Conservation (phyloP, 2,888 invertebrate species). For the Drosophila cognata region DNA sequence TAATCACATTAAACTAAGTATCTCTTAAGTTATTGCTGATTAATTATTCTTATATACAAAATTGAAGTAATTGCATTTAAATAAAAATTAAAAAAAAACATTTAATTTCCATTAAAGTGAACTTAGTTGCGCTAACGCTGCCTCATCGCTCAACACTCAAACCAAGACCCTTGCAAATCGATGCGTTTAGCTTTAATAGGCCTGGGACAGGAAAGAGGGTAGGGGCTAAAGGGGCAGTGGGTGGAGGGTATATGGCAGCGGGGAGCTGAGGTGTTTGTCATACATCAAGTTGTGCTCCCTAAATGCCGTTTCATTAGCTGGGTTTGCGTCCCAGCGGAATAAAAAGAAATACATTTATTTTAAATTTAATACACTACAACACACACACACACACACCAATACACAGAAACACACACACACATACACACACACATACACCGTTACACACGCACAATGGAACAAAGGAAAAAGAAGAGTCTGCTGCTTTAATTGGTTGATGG, state of each 20-base stretch:
- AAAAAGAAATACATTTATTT: slow-evolving; percentile 71
- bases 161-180: slow-evolving; percentile 23
- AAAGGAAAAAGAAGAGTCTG: slow-evolving; percentile 25
- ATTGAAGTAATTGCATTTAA: not conserved
- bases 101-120: slow-evolving; percentile 63
- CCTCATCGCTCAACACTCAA: not conserved
- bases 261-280: slow-evolving; percentile 34
- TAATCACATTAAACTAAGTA: too few relatives aligned
- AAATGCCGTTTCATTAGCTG: slow-evolving; percentile 72
- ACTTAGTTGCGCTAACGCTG: slow-evolving; percentile 28
- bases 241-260: not conserved
- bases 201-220: slow-evolving; percentile 6
- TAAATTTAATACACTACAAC: slow-evolving; percentile 70
- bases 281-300: slow-evolving; percentile 58
- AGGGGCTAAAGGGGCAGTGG: not conserved
- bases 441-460: slow-evolving; percentile 30
- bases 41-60: not conserved
- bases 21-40: not conserved
- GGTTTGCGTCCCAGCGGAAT: slow-evolving; percentile 28
- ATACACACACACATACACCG: slow-evolving; percentile 1
- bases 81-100: slow-evolving; percentile 11
- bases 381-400: slow-evolving; percentile 28
- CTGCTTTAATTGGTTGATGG: slow-evolving; percentile 68
- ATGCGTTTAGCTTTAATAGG: slow-evolving; percentile 48
- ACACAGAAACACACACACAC: not conserved